Base-by-base conservation (phyloP, 2,797 vertebrate genomes). In the Adelosebastes latens region DNA sequence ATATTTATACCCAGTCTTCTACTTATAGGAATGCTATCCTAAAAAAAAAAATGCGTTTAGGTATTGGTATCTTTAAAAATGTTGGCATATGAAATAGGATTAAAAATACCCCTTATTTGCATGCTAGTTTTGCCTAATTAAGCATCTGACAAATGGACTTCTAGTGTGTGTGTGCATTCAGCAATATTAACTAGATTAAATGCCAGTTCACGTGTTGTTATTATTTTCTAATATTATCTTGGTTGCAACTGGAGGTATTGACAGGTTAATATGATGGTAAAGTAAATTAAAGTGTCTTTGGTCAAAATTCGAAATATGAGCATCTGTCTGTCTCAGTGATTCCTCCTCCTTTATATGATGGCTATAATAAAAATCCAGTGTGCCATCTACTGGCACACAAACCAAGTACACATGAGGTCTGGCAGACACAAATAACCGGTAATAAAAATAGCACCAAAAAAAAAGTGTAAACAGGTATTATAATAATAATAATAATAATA, bases 341-440 rank as follows among this genome's bases (percentile, higher is more conserved):
- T 53, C 76, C 72, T 60, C 66, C 58, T 76, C 59, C 55, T 59
- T 63, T 49, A 71, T 73, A 24, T n/a, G n/a, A 82, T 79, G 22
- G 62, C 39, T 31, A 80, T 79, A n/a, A n/a, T n/a, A n/a, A 75
- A 87, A 81, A 79, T 36, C 49, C 76, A 90, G 67, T 81, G 82
- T 80, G 89, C 92, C 91, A 89, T 82, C 92, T 93, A 83, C 87
- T 91, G 93, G 89, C 8, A 52, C n/a, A 56, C 25, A 75, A 18
- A 77, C 79, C 49, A 76, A 79, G 18, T 85, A 61, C 86, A 89
- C 6, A n/a, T 46, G 22, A 60, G 16, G 1, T 80, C 59, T 69
- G 27, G 27, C 63, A 72, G 66, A 65, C 81, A 55, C 10, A 70
- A 82, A 84, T 79, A n/a, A 36, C 10, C 8, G 34, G 34, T 11